Conservation (phyloP, 2,113 vertebrate species). For the Dendrocopos noguchii region DNA sequence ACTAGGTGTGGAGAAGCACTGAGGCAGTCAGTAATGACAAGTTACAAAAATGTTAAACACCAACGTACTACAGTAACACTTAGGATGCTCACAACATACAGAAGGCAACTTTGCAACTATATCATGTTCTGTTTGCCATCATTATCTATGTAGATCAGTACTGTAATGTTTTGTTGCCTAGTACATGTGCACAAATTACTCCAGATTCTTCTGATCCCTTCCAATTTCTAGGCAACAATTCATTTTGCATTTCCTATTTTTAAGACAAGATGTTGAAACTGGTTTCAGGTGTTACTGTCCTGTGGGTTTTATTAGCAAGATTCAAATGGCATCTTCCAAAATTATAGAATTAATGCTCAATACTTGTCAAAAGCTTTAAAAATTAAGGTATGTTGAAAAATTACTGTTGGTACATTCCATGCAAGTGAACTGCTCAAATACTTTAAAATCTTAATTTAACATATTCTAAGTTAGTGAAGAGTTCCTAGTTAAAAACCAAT, state of each 20-base stretch:
- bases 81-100: constrained; percentile 21
- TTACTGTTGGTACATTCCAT: constrained; percentile 19
- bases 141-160: not conserved
- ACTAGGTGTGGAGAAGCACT: not conserved
- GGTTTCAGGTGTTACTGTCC: not conserved
- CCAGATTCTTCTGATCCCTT: not conserved
- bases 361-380: constrained; percentile 31
- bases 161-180: not conserved
- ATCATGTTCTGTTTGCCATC: not conserved
- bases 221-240: not conserved
- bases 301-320: not conserved
- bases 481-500: constrained; percentile 30
- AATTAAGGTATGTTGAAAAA: constrained; percentile 16
- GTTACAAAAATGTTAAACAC: constrained; percentile 3
- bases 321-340: constrained; percentile 20
- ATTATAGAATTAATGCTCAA: constrained; percentile 19
- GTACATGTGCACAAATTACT: not conserved
- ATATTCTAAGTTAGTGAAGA: constrained; percentile 30
- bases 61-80: constrained; percentile 23
- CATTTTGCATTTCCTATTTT: not conserved
- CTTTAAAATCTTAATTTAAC: constrained; percentile 21
- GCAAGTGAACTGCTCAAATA: constrained; percentile 27
- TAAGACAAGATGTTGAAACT: constrained; percentile 21
- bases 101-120: not conserved
- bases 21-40: constrained; percentile 1